Percentiles rank a stretch among this genome's conserved stretches.
These are phyloP conservation scores for Euplexia lucipara DNA, from an alignment of 2,888 invertebrate genomes.

Conservation along the genomic window DNA sequence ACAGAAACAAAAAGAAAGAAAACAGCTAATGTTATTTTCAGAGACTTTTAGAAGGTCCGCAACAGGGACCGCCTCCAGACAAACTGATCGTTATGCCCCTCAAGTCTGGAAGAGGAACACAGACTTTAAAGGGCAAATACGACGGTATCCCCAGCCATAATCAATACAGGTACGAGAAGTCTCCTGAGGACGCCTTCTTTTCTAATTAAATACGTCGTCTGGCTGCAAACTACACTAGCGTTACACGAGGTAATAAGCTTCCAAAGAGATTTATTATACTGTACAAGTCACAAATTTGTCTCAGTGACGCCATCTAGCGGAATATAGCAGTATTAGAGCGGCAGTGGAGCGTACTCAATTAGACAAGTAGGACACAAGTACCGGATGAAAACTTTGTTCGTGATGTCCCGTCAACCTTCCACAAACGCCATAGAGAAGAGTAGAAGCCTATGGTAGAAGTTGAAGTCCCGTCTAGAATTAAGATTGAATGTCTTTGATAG, in stretches of 20 bases:
- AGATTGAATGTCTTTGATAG: too few species aligned
- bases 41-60: conserved; percentile 73
- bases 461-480: too few species aligned
- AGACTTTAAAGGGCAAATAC: conserved; percentile 67
- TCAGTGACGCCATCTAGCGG: too few species aligned
- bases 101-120: conserved; percentile 62
- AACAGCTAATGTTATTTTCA: conserved; percentile 73
- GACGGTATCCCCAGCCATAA: conserved; percentile 68
- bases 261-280: neutral
- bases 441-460: too few species aligned
- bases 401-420: too few species aligned
- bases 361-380: too few species aligned
- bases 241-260: conserved; percentile 11
- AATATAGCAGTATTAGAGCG: too few species aligned
- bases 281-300: too few species aligned
- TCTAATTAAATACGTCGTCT: conserved; percentile 68
- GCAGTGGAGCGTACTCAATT: too few species aligned
- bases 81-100: conserved; percentile 64
- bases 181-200: conserved; percentile 75
- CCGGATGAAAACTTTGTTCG: too few species aligned
- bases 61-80: conserved; percentile 64
- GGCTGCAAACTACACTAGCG: conserved; percentile 4
- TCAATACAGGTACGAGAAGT: conserved; percentile 76
- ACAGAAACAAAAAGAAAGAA: conserved; percentile 63
- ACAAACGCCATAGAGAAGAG: too few species aligned